Evolutionary conservation across 35 echinoderm and acorn worm species (phyloP), one percentile per base, ranked within the genome.

Genomic region (Apostichopus japonicus): DNA sequence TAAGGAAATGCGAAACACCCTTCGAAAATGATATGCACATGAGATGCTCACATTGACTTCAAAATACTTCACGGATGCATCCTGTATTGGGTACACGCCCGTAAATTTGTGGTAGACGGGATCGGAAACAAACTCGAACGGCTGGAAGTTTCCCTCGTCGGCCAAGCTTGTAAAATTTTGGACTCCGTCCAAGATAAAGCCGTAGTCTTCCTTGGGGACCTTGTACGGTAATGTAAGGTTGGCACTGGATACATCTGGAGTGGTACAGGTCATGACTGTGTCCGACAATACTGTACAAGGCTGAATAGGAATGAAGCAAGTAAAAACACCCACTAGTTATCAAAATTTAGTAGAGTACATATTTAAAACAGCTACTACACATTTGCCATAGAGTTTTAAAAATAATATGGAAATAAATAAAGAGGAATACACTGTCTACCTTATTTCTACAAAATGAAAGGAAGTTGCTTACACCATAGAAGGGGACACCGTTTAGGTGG

Each of bases 171-270:
- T 92, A 54, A 79, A 95, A 78, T 98, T 93, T 57, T 75, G 51
- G 11, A 98, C 91, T 14, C 96, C 94, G 53, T 95, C 96, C 71
- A 98, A 52, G 58, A 91, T 77, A 73, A 98, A 95, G 15, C 96
- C 94, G 63, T 93, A 93, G 58, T 95, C 83, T 5, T 89, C 83
- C 51, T 72, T 91, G 52, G 95, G 83, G 4, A 91, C 82, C 19
- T 70, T 62, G 9, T 93, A 86, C 51, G 90, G 84, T 6, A 79
- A 67, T 56, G 73, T 92, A 10, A 94, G 72, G 23, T 62, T 54
- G 54, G 79, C 58, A 51, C 77, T 77, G 19, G 79, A 87, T 15
- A 98, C 77, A 70, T 95, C 94, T 58, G 96, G 96, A 19, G 96
- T 91, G 25, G 78, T 77, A 57, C 96, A 98, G 9, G 16, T 27